Evolutionary conservation across 2,113 vertebrate species (phyloP).

Genomic region (Spea multiplicata): DNA sequence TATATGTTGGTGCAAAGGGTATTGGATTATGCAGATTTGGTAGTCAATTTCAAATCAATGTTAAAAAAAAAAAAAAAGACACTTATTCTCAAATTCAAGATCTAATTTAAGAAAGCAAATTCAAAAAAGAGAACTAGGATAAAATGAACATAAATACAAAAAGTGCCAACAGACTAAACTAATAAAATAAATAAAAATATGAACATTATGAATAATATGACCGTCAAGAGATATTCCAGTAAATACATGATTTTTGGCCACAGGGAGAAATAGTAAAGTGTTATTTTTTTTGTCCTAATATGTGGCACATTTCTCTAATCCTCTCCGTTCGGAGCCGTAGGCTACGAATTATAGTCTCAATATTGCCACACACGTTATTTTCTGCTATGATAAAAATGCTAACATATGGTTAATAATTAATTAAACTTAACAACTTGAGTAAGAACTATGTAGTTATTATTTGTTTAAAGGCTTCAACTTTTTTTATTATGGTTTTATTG

Average conservation of each 20-base stretch:
- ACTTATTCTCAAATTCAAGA: too few species aligned
- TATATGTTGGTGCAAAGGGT: background rate
- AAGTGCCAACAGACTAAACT: background rate
- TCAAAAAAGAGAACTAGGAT: too few species aligned
- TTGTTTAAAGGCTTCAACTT: background rate
- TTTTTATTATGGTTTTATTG: background rate
- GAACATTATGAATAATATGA: constrained; percentile 12
- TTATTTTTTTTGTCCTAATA: background rate
- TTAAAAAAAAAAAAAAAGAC: too few species aligned
- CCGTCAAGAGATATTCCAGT: background rate
- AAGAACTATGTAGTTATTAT: background rate
- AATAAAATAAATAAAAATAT: constrained; percentile 25
- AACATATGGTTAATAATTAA: background rate
- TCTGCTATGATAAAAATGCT: background rate
- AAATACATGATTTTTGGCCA: constrained; percentile 17
- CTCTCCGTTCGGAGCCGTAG: background rate
- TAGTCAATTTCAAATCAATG: background rate
- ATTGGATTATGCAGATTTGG: constrained; percentile 6
- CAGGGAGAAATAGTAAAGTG: background rate
- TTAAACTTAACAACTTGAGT: background rate
- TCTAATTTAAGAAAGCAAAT: too few species aligned
- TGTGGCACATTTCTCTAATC: background rate
- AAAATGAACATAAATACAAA: too few species aligned
- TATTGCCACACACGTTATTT: background rate
- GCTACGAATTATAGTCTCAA: background rate